These are phyloP conservation scores for Leptonema lineaticorne DNA, from an alignment of 1,140 invertebrate species.

Conservation along the genomic window DNA sequence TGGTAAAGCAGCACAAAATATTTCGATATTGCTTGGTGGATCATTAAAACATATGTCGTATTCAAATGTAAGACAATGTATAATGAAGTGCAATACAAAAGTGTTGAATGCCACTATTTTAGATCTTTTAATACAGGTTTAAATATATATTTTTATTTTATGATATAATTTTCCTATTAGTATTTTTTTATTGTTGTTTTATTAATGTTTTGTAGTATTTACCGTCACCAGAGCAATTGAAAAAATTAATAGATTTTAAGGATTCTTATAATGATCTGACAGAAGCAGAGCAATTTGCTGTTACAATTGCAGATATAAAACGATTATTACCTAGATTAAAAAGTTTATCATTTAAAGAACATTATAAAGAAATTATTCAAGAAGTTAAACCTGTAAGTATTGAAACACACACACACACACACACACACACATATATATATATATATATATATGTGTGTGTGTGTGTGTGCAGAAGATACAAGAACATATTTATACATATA, in stretches of 20 bases:
- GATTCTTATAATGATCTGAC: conserved; percentile 79
- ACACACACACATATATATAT: too few relatives aligned
- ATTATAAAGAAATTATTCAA: conserved; percentile 61
- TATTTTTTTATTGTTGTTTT: background rate
- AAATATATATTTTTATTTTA: background rate
- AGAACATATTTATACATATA: too few relatives aligned
- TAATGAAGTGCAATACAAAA: conserved; percentile 83
- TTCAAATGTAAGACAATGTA: conserved; percentile 79
- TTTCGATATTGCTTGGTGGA: conserved; percentile 87
- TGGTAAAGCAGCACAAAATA: conserved; percentile 90
- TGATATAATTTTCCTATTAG: background rate
- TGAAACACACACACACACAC: too few relatives aligned
- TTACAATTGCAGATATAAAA: conserved; percentile 89
- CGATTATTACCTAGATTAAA: conserved; percentile 82
- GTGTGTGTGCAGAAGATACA: too few relatives aligned
- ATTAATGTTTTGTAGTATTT: conserved; percentile 65
- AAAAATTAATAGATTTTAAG: conserved; percentile 76
- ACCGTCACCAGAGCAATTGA: conserved; percentile 86
- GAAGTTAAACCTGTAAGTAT: conserved; percentile 89
- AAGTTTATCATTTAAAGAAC: conserved; percentile 88
- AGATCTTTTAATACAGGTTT: conserved; percentile 73
- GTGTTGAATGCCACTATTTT: conserved; percentile 79
- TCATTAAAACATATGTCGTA: conserved; percentile 88
- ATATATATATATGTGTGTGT: too few relatives aligned
- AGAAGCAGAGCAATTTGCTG: conserved; percentile 92